Evolutionary conservation across 37 sponge, comb jelly and placozoan genomes (phyloP).

Genomic region (Diacarnus erythraeanus): DNA sequence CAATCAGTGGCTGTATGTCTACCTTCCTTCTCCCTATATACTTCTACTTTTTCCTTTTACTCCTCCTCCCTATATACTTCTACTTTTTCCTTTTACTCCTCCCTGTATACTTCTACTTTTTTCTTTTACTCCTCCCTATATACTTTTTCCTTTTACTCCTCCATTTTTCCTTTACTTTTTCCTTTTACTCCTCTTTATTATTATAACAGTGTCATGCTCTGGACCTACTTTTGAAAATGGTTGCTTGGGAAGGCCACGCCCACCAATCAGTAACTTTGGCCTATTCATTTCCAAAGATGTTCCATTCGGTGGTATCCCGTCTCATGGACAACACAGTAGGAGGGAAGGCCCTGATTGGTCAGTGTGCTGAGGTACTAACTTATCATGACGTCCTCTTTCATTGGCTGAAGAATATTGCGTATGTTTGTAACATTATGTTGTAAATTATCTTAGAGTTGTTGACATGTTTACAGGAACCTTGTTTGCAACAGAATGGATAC

Average conservation of each 20-base stretch:
- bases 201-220: constrained; percentile 24
- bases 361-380: constrained; percentile 27
- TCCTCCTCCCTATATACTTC: neutral
- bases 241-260: constrained; percentile 26
- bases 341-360: constrained; percentile 14
- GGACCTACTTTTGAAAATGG: constrained; percentile 18
- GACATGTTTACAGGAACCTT: neutral
- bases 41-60: neutral
- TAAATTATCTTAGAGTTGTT: neutral
- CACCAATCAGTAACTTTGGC: neutral
- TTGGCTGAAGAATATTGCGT: constrained; percentile 63
- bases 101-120: neutral
- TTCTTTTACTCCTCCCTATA: neutral
- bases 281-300: constrained; percentile 38
- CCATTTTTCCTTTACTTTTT: neutral
- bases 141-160: too few species aligned
- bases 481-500: neutral
- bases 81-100: neutral
- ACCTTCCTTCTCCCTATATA: neutral
- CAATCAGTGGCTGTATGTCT: constrained; percentile 5
- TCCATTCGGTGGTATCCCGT: constrained; percentile 16
- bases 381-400: constrained; percentile 63
- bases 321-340: constrained; percentile 26
- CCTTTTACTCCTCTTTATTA: neutral
- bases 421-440: neutral